Evolutionary conservation across 2,888 invertebrate species (phyloP), one percentile per base, ranked within the genome.

Genomic region (Lithophane leautieri): DNA sequence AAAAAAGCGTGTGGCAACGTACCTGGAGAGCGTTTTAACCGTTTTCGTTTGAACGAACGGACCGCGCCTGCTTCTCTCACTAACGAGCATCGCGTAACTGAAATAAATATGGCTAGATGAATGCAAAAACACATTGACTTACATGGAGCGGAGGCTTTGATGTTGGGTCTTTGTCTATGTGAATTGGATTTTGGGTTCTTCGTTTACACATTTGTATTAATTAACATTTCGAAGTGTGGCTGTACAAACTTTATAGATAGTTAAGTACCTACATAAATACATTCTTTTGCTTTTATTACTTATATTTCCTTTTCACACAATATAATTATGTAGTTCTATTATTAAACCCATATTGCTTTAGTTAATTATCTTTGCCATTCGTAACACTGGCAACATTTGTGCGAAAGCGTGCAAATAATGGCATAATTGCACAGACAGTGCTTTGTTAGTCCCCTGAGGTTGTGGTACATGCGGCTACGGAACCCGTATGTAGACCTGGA

Each of bases 1-100:
- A 81, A 68, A 81, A 84, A 79, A 90, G 83, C 86, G 74, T 82
- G 84, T 81, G 88, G 89, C 88, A 40, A 90, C 85, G 87, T 89
- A 89, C 96, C 95, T 87, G 94, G 85, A 84, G 95, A 94, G 63
- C 96, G 94, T 90, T 95, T 95, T 89, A 93, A 91, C 83, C 95
- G 94, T 92, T 93, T 94, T 90, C 93, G 92, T 93, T 94, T 94
- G 92, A 93, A 91, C 86, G 90, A 85, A 85, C 89, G 92, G 83
- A 89, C 89, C 82, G 89, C 86, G 85, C 89, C 88, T 86, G 92
- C 88, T 91, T 89, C 90, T 91, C 89, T 90, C 91, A 87, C 92
- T 95, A 95, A 94, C 93, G 94, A 95, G 94, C 95, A 94, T 89
- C 93, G 92, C 89, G 92, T 91, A 85, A 91, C 95, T 95, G 95